Conservation (phyloP, 2,113 vertebrate species). For the Pholis gunnellus region DNA sequence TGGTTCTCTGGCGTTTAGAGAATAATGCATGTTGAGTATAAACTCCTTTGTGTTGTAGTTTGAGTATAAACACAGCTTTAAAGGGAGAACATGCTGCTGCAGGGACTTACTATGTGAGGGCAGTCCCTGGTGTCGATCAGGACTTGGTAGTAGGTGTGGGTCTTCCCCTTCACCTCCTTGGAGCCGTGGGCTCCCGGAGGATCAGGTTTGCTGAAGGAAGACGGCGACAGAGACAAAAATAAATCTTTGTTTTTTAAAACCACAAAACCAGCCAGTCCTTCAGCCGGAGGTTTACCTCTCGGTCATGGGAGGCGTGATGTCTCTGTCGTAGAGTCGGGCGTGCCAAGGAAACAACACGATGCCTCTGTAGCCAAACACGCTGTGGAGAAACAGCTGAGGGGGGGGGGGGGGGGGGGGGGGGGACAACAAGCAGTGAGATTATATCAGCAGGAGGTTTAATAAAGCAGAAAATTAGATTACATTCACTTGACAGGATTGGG, state of each 20-base stretch:
- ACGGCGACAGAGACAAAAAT: not conserved
- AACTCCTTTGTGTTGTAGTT: too few relatives aligned
- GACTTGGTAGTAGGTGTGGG: slow-evolving; percentile 98
- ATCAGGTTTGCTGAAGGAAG: slow-evolving; percentile 81
- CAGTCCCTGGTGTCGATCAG: slow-evolving; percentile 95
- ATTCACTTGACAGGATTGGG: slow-evolving; percentile 30
- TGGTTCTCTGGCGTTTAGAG: too few relatives aligned
- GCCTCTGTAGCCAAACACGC: slow-evolving; percentile 96
- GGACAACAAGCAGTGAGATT: slow-evolving; percentile 50
- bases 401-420: not conserved
- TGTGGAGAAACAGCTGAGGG: slow-evolving; percentile 95
- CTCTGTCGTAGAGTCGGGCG: slow-evolving; percentile 95
- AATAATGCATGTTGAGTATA: too few relatives aligned
- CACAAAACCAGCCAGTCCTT: not conserved
- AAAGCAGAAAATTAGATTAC: slow-evolving; percentile 34
- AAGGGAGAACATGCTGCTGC: too few relatives aligned
- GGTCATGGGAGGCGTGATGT: slow-evolving; percentile 89
- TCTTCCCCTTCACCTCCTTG: slow-evolving; percentile 97
- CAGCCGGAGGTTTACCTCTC: slow-evolving; percentile 86
- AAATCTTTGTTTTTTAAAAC: too few relatives aligned
- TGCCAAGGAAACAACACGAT: slow-evolving; percentile 98
- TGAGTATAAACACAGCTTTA: too few relatives aligned
- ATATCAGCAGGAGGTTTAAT: slow-evolving; percentile 22
- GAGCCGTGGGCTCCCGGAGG: slow-evolving; percentile 88
- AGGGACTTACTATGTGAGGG: slow-evolving; percentile 90